Evolutionary conservation across 2,113 vertebrate genomes (phyloP).

Genomic region (Cephalopholis sonnerati): DNA sequence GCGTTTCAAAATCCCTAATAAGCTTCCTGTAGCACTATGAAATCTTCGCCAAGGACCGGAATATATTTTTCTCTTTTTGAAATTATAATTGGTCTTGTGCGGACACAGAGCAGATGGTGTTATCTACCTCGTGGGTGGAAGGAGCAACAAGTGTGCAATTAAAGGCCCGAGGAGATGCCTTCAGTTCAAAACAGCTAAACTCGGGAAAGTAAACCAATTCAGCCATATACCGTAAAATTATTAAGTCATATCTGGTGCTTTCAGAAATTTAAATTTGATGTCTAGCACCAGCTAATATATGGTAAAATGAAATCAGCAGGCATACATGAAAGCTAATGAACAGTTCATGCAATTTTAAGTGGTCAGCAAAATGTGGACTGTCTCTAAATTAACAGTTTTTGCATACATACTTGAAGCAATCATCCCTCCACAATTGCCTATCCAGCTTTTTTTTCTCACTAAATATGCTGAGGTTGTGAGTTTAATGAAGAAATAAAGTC

Average conservation of each 20-base stretch:
- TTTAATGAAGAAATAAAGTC: background rate
- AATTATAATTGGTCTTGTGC: constrained; percentile 67
- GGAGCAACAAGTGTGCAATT: constrained; percentile 83
- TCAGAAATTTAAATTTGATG: constrained; percentile 23
- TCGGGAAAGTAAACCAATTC: constrained; percentile 40
- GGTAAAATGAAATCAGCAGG: constrained; percentile 29
- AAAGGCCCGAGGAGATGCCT: constrained; percentile 68
- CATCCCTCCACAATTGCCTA: background rate
- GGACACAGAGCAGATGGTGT: constrained; percentile 82
- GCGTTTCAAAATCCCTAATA: constrained; percentile 15
- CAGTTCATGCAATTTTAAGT: constrained; percentile 5
- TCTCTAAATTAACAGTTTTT: constrained; percentile 13
- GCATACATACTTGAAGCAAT: constrained; percentile 1
- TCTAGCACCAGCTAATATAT: constrained; percentile 15
- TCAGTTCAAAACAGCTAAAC: constrained; percentile 49
- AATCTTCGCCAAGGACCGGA: constrained; percentile 67
- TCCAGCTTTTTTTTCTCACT: background rate
- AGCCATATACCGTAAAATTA: constrained; percentile 31
- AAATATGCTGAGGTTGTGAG: constrained; percentile 13
- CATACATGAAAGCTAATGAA: constrained; percentile 35
- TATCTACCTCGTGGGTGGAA: constrained; percentile 53
- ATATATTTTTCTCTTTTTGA: constrained; percentile 73
- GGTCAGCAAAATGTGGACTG: constrained; percentile 44
- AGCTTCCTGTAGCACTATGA: constrained; percentile 65
- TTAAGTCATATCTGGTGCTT: constrained; percentile 24